These are phyloP conservation scores for Gymnoscelis rufifasciata DNA, from an alignment of 2,888 invertebrate species.

Conservation along the genomic window DNA sequence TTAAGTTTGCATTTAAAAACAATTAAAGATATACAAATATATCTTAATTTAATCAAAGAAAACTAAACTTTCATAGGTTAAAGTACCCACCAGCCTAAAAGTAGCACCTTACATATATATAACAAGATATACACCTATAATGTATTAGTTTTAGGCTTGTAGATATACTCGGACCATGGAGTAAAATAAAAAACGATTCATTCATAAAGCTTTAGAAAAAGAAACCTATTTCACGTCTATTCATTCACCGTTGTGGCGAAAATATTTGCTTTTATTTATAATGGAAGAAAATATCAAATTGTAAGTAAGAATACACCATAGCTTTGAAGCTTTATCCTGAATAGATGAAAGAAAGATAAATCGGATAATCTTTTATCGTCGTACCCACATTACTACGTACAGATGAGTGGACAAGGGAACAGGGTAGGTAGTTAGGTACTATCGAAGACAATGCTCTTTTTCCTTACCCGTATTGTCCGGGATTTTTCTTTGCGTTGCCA, in stretches of 20 bases:
- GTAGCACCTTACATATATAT: too few species aligned
- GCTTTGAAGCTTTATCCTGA: conserved; percentile 7
- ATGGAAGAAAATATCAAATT: background rate
- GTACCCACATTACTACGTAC: conserved; percentile 4
- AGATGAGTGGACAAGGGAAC: conserved; percentile 23
- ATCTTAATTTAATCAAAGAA: too few species aligned
- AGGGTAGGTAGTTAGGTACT: conserved; percentile 13
- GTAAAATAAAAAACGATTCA: too few species aligned
- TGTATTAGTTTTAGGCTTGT: too few species aligned
- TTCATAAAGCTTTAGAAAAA: too few species aligned
- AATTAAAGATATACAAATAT: too few species aligned
- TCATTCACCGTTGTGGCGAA: background rate
- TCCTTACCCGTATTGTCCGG: conserved; percentile 25
- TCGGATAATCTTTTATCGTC: conserved; percentile 18
- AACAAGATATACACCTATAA: too few species aligned
- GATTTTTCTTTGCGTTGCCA: conserved; percentile 23
- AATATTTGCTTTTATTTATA: background rate
- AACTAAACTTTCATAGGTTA: too few species aligned
- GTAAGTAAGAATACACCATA: conserved; percentile 3
- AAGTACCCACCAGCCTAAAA: too few species aligned
- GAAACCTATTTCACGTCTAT: too few species aligned
- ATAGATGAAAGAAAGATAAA: conserved; percentile 12
- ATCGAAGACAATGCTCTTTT: conserved; percentile 22
- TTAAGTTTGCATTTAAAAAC: too few species aligned
- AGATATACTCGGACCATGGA: too few species aligned